These are phyloP conservation scores for Nannospalax galili DNA, from an alignment of 2,113 vertebrate species.

Conservation along the genomic window DNA sequence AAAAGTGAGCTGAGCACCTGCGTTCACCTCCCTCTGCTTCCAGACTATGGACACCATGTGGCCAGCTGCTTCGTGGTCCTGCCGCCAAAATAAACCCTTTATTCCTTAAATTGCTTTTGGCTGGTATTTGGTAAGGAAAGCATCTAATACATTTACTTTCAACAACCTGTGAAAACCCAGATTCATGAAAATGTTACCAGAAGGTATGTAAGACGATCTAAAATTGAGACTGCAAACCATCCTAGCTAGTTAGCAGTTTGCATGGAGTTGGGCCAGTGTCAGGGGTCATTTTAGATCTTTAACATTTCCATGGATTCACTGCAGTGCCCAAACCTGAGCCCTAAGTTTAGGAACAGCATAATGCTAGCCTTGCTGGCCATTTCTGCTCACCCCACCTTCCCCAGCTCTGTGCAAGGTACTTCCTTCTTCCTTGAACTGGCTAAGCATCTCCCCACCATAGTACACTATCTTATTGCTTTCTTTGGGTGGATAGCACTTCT, in stretches of 20 bases:
- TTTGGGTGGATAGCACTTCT: not conserved
- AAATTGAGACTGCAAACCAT: not conserved
- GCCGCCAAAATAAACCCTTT: not conserved
- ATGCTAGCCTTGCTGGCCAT: not conserved
- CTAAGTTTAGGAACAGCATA: too few species aligned
- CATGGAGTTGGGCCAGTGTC: not conserved
- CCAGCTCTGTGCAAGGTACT: not conserved
- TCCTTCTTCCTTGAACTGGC: not conserved
- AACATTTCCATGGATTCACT: not conserved
- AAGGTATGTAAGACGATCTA: not conserved
- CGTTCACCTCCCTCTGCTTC: not conserved
- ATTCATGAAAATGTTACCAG: not conserved
- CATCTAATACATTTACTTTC: not conserved
- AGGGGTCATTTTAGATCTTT: not conserved
- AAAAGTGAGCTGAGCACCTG: not conserved
- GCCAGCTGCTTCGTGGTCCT: not conserved
- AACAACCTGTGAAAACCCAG: not conserved
- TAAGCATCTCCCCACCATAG: fast-evolving
- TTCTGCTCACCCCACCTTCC: not conserved
- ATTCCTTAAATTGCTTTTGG: not conserved
- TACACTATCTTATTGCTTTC: not conserved
- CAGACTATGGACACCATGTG: not conserved
- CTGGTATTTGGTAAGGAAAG: not conserved
- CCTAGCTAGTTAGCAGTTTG: not conserved
- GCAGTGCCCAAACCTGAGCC: fast-evolving